These are phyloP conservation scores for Plectrocnemia conspersa DNA, from an alignment of 1,140 invertebrate species.

Conservation along the genomic window DNA sequence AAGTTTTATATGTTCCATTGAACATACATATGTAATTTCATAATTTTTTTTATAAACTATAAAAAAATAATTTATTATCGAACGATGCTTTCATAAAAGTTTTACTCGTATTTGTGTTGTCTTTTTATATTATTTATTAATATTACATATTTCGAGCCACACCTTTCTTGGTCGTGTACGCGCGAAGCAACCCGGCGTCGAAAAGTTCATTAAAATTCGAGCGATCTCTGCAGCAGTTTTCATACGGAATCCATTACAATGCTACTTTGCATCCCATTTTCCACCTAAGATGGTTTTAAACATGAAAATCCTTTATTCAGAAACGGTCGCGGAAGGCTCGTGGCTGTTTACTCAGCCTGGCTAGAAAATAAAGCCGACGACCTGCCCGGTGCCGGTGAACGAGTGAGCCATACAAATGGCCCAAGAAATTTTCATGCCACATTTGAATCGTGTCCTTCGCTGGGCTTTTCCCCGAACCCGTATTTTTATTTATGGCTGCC, in stretches of 20 bases:
- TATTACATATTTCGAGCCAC: too few species aligned
- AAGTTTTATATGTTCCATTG: too few species aligned
- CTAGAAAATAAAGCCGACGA: slow-evolving; percentile 7
- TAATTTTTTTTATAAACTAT: too few species aligned
- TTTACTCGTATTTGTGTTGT: too few species aligned
- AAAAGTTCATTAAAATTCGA: slow-evolving; percentile 31
- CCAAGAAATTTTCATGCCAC: slow-evolving; percentile 2
- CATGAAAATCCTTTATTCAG: slow-evolving; percentile 30
- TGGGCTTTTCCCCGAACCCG: neutral
- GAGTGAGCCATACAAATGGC: slow-evolving; percentile 14
- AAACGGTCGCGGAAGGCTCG: slow-evolving; percentile 4
- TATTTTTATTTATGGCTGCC: neutral
- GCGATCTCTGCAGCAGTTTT: slow-evolving; percentile 23
- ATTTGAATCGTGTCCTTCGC: neutral
- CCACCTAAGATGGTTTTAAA: slow-evolving; percentile 24
- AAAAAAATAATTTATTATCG: too few species aligned
- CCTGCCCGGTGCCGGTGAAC: neutral
- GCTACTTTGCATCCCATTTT: slow-evolving; percentile 30
- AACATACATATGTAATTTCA: too few species aligned
- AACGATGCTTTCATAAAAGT: too few species aligned
- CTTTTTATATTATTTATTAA: too few species aligned
- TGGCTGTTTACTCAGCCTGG: slow-evolving; percentile 5
- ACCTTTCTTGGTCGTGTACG: slow-evolving; percentile 6
- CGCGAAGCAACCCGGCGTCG: slow-evolving; percentile 10
- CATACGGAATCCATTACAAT: slow-evolving; percentile 31